Percentiles rank a stretch among this genome's conserved stretches.
Conservation (phyloP, 2,797 vertebrate genomes). For the Peromyscus aztecus region DNA sequence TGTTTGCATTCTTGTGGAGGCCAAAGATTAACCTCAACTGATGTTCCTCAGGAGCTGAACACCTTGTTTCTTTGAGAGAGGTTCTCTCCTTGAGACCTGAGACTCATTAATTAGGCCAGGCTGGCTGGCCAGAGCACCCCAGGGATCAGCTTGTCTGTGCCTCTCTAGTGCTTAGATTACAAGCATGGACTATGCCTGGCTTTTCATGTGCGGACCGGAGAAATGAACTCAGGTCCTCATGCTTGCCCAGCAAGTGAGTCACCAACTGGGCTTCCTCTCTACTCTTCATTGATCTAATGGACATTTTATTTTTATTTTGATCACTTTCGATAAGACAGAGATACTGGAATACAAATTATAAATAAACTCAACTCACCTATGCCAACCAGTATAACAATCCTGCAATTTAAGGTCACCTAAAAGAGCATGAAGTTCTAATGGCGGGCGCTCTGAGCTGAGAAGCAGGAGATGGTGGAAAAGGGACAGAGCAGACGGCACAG, state of each 20-base stretch:
- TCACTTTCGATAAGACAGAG: neutral
- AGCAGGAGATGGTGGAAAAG: neutral
- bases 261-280: neutral
- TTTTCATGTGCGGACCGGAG: neutral
- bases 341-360: neutral
- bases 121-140: neutral
- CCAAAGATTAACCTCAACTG: neutral
- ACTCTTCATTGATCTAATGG: neutral
- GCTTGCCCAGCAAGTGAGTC: neutral
- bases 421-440: neutral
- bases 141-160: neutral
- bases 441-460: neutral
- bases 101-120: neutral
- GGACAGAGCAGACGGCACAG: neutral
- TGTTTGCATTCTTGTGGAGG: neutral
- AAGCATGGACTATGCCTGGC: neutral
- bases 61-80: neutral
- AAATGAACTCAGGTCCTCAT: neutral
- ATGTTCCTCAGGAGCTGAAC: neutral
- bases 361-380: constrained; percentile 19
- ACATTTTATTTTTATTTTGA: constrained; percentile 3
- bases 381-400: neutral
- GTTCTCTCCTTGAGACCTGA: neutral
- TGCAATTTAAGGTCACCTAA: neutral
- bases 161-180: neutral